phyloP scores from a whole-genome alignment of 1,140 invertebrate genomes.

The Hylaeus volcanicus region DNA sequence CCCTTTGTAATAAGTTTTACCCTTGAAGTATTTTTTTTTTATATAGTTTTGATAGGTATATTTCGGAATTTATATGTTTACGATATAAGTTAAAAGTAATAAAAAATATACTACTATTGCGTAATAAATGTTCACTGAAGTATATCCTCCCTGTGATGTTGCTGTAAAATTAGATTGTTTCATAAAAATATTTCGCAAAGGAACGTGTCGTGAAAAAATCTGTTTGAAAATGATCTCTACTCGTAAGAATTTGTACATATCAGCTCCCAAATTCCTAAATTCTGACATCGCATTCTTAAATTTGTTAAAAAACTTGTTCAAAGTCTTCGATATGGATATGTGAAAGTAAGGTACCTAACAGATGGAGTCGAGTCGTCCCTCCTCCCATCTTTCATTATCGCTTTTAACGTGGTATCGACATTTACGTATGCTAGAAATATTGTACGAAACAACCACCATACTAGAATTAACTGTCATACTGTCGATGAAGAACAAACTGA shows the following conservation, averaged over 20 bases:
- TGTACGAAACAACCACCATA: conserved; percentile 16
- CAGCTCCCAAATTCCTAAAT: background rate
- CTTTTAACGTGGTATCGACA: background rate
- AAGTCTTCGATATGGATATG: conserved; percentile 10
- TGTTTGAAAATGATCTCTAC: conserved; percentile 8
- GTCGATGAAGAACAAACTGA: background rate
- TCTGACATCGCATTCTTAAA: background rate
- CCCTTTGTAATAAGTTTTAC: background rate
- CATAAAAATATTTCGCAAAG: conserved; percentile 35
- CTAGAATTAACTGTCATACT: conserved; percentile 8
- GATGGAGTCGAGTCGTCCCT: background rate
- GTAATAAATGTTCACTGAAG: conserved; percentile 16
- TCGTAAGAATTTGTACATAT: conserved; percentile 21
- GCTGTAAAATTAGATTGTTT: background rate
- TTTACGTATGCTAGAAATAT: background rate
- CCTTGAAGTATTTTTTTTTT: background rate
- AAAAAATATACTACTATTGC: conserved; percentile 28
- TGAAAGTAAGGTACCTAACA: conserved; percentile 1
- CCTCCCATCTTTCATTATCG: background rate
- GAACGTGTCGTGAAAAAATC: conserved; percentile 24
- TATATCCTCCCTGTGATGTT: conserved; percentile 3
- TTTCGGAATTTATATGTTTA: conserved; percentile 20
- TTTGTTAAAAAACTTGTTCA: background rate
- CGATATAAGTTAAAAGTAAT: conserved; percentile 30
- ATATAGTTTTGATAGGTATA: conserved; percentile 4